Percentiles rank a stretch among this genome's conserved stretches.
phyloP scores from a whole-genome alignment of 2,888 invertebrate species.

The Aphodius granarius region DNA sequence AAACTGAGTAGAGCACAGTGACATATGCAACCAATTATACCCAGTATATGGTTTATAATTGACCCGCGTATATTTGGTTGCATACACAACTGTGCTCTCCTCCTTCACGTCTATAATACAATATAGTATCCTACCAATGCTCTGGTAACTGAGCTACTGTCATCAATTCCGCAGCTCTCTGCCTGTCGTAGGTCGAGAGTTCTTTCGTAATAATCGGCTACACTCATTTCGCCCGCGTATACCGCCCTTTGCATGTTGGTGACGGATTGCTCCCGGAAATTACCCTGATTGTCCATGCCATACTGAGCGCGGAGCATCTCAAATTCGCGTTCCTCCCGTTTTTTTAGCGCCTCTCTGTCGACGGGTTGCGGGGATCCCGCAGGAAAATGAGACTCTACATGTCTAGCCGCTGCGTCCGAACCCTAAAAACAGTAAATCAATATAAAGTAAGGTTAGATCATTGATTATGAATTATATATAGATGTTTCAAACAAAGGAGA shows the following conservation, averaged over 20 bases:
- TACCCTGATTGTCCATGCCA: slow-evolving; percentile 87
- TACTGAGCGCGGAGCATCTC: slow-evolving; percentile 80
- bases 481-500: too few species aligned
- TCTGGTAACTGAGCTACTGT: slow-evolving; percentile 78
- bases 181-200: slow-evolving; percentile 76
- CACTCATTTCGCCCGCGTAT: slow-evolving; percentile 82
- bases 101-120: neutral
- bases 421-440: too few species aligned
- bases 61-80: too few species aligned
- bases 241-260: slow-evolving; percentile 82
- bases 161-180: slow-evolving; percentile 78
- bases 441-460: too few species aligned
- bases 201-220: slow-evolving; percentile 82
- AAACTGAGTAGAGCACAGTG: neutral
- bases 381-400: slow-evolving; percentile 83
- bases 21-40: too few species aligned
- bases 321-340: slow-evolving; percentile 79
- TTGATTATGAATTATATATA: slow-evolving; percentile 37
- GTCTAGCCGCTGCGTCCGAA: slow-evolving; percentile 70
- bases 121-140: slow-evolving; percentile 59
- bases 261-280: slow-evolving; percentile 76
- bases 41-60: too few species aligned
- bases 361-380: slow-evolving; percentile 56
- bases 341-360: slow-evolving; percentile 68
- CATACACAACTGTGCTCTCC: too few species aligned